Base-by-base conservation (phyloP, 2,797 vertebrate species). In the Tenualosa thibaudeaui region DNA sequence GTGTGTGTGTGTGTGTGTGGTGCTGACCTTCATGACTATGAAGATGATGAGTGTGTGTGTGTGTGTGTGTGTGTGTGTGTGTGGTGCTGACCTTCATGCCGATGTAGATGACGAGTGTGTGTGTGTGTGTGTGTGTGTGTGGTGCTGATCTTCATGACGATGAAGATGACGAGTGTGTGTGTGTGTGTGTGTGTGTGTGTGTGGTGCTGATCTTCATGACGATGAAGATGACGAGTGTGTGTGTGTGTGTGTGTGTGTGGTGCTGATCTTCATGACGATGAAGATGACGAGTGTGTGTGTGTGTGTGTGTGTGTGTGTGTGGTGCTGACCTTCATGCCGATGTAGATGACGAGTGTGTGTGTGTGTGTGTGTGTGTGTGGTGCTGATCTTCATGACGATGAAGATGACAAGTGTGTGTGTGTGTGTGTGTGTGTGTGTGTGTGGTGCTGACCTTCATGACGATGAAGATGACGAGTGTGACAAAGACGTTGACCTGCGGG, bases 391-490 rank as follows among this genome's bases (percentile, higher is more conserved):
- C 50, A 10, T 58, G 17, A 58, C 19, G 15, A 17, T 58, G 56
- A 58, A 5, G 54, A 56, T n/a, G 22, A 17, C n/a, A n/a, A n/a
- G 31, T 31, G 31, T 31, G 31, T 31, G 31, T 31, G 31, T 31
- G 31, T 31, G 31, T 31, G 31, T 31, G 31, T 31, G 31, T 31
- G 31, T 31, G 31, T 31, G 31, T 31, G 31, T 31, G 15, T 51
- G 49, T 5, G 31, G 7, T 43, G 9, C 87, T 37, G 89, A 95
- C 98, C 97, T 98, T 99, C 98, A 99, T 99, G 87, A 99, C 91
- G 60, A 98, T 98, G 94, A 99, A 99, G 89, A 99, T 89, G 13
- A 98, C 94, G 1, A 99, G 95, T 0, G 97, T 98, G 94, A 99
- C 90, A 0, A 99, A 99, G 90, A 99, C 93, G 0, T 98, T 99